Percentiles rank a stretch among this genome's conserved stretches.
Evolutionary conservation across 2,797 vertebrate species (phyloP).

Genomic region (Smutsia temminckii): DNA sequence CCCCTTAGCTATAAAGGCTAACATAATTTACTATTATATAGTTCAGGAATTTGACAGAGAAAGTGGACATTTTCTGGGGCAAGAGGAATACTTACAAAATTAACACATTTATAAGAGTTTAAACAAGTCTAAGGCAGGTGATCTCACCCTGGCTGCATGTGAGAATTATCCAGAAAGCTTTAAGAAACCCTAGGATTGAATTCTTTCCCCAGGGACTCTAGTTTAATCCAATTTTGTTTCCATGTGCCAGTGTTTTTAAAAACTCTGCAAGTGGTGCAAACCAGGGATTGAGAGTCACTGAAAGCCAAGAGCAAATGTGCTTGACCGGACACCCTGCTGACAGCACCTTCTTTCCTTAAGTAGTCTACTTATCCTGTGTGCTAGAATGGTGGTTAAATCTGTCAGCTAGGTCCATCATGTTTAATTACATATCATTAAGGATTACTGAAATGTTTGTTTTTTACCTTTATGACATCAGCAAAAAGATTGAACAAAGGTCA

Average conservation of each 20-base stretch:
- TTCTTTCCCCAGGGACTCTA: background rate
- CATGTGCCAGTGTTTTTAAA: background rate
- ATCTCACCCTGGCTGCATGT: background rate
- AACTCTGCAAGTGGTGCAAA: background rate
- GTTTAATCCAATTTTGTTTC: background rate
- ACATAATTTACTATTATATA: slow-evolving; percentile 46
- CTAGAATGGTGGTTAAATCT: background rate
- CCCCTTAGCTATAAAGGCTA: slow-evolving; percentile 20
- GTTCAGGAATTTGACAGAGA: slow-evolving; percentile 50
- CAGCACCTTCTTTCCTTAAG: background rate
- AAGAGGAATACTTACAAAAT: slow-evolving; percentile 38
- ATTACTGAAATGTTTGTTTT: slow-evolving; percentile 39
- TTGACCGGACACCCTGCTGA: background rate
- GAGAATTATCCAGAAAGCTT: background rate
- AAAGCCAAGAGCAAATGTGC: background rate
- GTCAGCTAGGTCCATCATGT: background rate
- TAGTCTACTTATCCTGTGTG: background rate
- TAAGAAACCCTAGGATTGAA: background rate
- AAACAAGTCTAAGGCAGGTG: slow-evolving; percentile 23
- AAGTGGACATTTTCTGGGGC: slow-evolving; percentile 14
- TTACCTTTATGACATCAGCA: background rate
- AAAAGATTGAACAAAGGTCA: background rate
- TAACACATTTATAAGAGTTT: slow-evolving; percentile 27
- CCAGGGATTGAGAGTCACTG: background rate
- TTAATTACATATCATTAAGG: background rate